A percentile compares a stretch with the other conserved stretches of the same genome.
Conservation (phyloP, 2,797 vertebrate species). For the Pelochelys cantorii region DNA sequence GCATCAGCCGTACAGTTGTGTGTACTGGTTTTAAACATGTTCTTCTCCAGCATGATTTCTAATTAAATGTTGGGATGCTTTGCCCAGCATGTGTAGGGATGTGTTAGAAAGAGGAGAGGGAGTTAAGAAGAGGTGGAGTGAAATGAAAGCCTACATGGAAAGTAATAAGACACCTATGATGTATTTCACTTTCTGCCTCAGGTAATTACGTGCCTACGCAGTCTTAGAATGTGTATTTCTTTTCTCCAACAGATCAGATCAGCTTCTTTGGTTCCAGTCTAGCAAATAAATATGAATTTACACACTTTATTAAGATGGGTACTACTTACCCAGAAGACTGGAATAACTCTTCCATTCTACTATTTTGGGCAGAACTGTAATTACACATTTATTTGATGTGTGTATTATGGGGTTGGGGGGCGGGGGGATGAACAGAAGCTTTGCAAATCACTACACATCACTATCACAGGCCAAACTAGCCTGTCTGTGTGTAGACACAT, state of each 20-base stretch:
- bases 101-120: rapidly evolving
- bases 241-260: conserved; percentile 54
- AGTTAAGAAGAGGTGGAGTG: neutral
- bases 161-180: conserved; percentile 43
- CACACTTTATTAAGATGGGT: conserved; percentile 66
- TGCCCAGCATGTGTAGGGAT: rapidly evolving
- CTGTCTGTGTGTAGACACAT: rapidly evolving
- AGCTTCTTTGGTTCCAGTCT: conserved; percentile 60
- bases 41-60: neutral
- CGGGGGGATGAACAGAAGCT: neutral
- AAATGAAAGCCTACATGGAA: neutral
- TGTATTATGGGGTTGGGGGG: neutral
- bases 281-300: conserved; percentile 74
- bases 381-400: conserved; percentile 28
- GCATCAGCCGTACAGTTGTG: neutral
- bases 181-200: conserved; percentile 49
- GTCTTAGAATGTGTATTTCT: conserved; percentile 57
- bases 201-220: conserved; percentile 72
- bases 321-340: conserved; percentile 54
- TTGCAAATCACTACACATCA: neutral
- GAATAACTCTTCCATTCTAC: conserved; percentile 48
- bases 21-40: neutral
- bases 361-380: conserved; percentile 15
- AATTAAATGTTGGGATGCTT: rapidly evolving
- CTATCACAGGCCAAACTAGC: neutral